Conservation (phyloP, 1,140 invertebrate genomes). For the Drosophila virilis region DNA sequence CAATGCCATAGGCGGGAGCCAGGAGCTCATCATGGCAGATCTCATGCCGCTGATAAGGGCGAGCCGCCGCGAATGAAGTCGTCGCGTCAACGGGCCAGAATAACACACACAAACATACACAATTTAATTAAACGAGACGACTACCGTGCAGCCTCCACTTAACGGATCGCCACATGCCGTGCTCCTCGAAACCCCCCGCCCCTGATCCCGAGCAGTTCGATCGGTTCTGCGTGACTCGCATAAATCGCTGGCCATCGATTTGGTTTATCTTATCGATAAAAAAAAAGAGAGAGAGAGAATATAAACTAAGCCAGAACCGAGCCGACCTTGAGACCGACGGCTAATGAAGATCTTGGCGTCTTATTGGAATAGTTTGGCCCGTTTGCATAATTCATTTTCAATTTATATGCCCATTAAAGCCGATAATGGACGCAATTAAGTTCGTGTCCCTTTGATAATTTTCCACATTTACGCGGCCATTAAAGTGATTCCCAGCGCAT, state of each 20-base stretch:
- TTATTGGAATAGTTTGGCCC: conserved; percentile 13
- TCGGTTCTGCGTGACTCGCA: conserved; percentile 33
- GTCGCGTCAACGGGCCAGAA: conserved; percentile 24
- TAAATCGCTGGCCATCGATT: conserved; percentile 37
- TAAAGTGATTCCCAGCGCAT: conserved; percentile 77
- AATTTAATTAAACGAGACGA: conserved; percentile 78
- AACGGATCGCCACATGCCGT: conserved; percentile 3
- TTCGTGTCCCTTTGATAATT: conserved; percentile 82
- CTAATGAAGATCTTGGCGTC: conserved; percentile 63
- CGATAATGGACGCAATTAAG: conserved; percentile 81
- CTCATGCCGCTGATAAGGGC: conserved; percentile 64
- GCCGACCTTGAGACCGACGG: conserved; percentile 47
- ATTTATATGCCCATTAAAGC: conserved; percentile 77
- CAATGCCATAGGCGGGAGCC: not conserved
- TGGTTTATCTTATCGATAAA: conserved; percentile 18
- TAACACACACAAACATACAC: conserved; percentile 65
- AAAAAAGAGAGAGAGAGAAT: not conserved
- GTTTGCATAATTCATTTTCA: conserved; percentile 80
- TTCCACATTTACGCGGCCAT: conserved; percentile 80
- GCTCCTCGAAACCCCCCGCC: not conserved
- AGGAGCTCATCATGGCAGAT: conserved; percentile 52
- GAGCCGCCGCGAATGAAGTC: conserved; percentile 62
- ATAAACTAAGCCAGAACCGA: not conserved
- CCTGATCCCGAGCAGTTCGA: conserved; percentile 9
- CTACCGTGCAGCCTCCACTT: conserved; percentile 55